Percentiles rank a stretch among this genome's conserved stretches.
phyloP scores from a whole-genome alignment of 1,140 invertebrate genomes.

The Proales similis region DNA sequence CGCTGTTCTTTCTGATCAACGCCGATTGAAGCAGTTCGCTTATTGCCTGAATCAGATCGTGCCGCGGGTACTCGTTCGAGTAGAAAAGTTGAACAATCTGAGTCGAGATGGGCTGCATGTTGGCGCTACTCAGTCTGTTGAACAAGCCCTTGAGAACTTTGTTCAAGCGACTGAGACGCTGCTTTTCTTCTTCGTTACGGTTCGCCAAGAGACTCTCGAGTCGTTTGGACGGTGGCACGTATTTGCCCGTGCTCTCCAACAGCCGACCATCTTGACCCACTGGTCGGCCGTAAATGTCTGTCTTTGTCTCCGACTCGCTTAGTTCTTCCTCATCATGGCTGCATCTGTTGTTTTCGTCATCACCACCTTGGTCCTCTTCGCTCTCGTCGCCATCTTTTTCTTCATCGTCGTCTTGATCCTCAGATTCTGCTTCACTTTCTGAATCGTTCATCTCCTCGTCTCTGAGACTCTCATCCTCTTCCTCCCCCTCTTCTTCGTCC shows the following conservation, averaged over 20 bases:
- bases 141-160: constrained; percentile 76
- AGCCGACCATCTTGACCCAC: constrained; percentile 71
- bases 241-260: constrained; percentile 59
- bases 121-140: constrained; percentile 77
- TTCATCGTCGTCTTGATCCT: constrained; percentile 15
- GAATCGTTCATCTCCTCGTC: constrained; percentile 40
- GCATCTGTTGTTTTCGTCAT: constrained; percentile 39
- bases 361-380: constrained; percentile 31
- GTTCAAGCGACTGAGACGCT: constrained; percentile 61
- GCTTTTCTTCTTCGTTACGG: constrained; percentile 56
- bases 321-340: constrained; percentile 38
- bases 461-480: constrained; percentile 32
- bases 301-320: constrained; percentile 58
- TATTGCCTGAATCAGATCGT: constrained; percentile 63
- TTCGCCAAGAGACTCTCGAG: constrained; percentile 47
- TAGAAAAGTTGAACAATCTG: constrained; percentile 61
- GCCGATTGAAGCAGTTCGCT: constrained; percentile 54
- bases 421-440: constrained; percentile 25
- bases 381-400: constrained; percentile 7
- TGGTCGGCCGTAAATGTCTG: constrained; percentile 87
- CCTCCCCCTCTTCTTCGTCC: background rate
- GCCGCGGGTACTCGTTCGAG: constrained; percentile 69
- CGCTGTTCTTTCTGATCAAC: constrained; percentile 4
- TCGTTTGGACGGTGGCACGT: constrained; percentile 73
- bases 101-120: constrained; percentile 71